Conservation (phyloP, 2,797 vertebrate species). For the Malacoctenus gilli region DNA sequence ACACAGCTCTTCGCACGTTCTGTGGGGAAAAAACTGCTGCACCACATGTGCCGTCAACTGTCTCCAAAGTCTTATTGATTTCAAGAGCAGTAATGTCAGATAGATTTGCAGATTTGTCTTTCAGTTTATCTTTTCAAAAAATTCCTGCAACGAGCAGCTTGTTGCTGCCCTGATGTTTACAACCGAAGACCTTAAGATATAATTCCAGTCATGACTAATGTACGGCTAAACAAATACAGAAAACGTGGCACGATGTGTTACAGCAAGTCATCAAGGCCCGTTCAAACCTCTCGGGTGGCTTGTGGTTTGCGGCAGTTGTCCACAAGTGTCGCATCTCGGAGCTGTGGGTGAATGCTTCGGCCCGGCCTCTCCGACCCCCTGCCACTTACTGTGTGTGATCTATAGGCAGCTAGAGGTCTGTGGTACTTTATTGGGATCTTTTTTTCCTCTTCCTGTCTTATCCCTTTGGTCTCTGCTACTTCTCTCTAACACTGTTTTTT, state of each 20-base stretch:
- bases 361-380: slow-evolving; percentile 85
- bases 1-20: slow-evolving; percentile 78
- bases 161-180: no score
- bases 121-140: no score
- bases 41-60: slow-evolving; percentile 19
- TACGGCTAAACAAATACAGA: background rate
- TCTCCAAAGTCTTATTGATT: no score
- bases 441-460: slow-evolving; percentile 69
- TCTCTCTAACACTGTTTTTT: slow-evolving; percentile 80
- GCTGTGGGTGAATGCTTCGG: slow-evolving; percentile 63
- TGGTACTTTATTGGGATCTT: slow-evolving; percentile 89
- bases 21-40: background rate
- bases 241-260: background rate
- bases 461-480: slow-evolving; percentile 67
- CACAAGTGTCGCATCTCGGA: slow-evolving; percentile 13
- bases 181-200: no score
- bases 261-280: background rate
- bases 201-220: background rate
- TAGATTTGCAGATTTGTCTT: no score
- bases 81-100: no score
- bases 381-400: slow-evolving; percentile 95
- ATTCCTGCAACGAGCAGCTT: no score
- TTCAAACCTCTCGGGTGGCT: slow-evolving; percentile 20
- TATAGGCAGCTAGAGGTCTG: slow-evolving; percentile 94
- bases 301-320: slow-evolving; percentile 25